Conservation (phyloP, 1,140 invertebrate genomes). For the Cephus cinctus region DNA sequence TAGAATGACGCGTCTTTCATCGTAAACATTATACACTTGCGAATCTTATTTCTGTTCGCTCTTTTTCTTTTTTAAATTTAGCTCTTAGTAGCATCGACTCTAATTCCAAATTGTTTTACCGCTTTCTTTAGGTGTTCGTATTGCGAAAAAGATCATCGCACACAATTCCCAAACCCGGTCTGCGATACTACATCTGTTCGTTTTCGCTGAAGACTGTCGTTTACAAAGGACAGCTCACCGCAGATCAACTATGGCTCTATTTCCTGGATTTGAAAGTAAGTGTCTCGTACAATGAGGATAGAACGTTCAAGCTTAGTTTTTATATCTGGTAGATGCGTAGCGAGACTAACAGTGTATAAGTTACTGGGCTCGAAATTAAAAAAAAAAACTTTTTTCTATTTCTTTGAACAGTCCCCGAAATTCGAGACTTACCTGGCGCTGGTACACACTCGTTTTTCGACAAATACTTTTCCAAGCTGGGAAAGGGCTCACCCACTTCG, state of each 20-base stretch:
- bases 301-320: no score
- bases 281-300: no score
- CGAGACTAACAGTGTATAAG: conserved; percentile 1
- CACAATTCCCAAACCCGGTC: conserved; percentile 75
- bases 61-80: no score
- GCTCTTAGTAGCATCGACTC: no score
- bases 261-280: conserved; percentile 67
- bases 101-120: no score
- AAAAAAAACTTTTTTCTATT: conserved; percentile 19
- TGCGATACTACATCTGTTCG: conserved; percentile 96
- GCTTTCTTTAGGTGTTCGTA: conserved; percentile 77
- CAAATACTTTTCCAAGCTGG: conserved; percentile 99
- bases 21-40: no score
- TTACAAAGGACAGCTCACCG: conserved; percentile 97
- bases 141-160: conserved; percentile 92
- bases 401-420: conserved; percentile 61
- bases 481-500: conserved; percentile 97
- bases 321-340: no score
- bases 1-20: conserved; percentile 16
- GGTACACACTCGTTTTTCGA: conserved; percentile 96
- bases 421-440: conserved; percentile 94
- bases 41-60: no score
- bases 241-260: conserved; percentile 89
- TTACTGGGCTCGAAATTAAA: background rate
- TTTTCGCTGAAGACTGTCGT: conserved; percentile 87